A percentile compares a stretch with the other conserved stretches of the same genome.
Evolutionary conservation across 2,797 vertebrate species (phyloP).

Genomic region (Aeoliscus strigatus): DNA sequence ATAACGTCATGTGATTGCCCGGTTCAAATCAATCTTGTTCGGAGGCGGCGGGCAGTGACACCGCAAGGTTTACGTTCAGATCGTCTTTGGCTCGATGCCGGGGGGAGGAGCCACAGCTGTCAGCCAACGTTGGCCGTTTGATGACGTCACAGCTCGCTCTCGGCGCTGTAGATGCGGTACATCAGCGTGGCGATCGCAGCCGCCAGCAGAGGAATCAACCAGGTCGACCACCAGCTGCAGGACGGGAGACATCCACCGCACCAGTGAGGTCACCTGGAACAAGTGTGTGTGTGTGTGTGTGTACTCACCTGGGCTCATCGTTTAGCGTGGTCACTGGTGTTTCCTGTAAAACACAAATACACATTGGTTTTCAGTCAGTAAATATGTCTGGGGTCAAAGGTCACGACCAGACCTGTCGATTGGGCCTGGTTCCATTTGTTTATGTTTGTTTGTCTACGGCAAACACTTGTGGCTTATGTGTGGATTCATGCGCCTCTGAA

Average conservation of each 20-base stretch:
- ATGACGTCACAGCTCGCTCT: slow-evolving; percentile 56
- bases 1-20: slow-evolving; percentile 25
- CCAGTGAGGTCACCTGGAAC: no score
- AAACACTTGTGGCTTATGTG: no score
- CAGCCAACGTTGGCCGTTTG: neutral
- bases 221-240: slow-evolving; percentile 83
- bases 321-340: slow-evolving; percentile 70
- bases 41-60: no score
- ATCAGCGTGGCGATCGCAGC: slow-evolving; percentile 79
- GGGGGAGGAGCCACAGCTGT: no score
- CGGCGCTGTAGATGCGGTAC: slow-evolving; percentile 78
- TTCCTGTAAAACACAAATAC: slow-evolving; percentile 68
- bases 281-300: slow-evolving; percentile 4
- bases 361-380: slow-evolving; percentile 13
- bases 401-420: no score
- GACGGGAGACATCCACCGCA: no score
- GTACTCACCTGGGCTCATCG: slow-evolving; percentile 35
- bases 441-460: no score
- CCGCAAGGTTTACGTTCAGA: no score
- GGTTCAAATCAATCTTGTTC: no score
- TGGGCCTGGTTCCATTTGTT: no score
- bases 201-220: slow-evolving; percentile 81
- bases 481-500: no score
- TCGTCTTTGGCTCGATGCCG: no score
- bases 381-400: neutral